phyloP scores from a whole-genome alignment of 2,888 invertebrate species.

The Bembecia ichneumoniformis region DNA sequence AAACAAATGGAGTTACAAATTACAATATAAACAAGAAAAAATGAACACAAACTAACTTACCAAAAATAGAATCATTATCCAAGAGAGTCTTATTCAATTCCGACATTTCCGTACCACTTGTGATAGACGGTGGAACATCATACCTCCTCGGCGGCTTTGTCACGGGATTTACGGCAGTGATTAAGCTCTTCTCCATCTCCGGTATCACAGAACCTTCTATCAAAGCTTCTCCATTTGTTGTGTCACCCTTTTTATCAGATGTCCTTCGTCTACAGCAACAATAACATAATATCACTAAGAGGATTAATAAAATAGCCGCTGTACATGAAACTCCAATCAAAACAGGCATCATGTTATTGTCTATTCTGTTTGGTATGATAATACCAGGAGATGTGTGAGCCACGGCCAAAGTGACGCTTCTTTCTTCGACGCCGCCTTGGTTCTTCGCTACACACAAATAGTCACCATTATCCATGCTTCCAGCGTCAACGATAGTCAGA shows the following conservation, averaged over 20 bases:
- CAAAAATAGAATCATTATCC: conserved; percentile 84
- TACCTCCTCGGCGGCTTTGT: conserved; percentile 86
- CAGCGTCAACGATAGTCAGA: conserved; percentile 76
- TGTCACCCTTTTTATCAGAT: conserved; percentile 70
- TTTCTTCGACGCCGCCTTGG: conserved; percentile 83
- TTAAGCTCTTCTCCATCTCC: conserved; percentile 88
- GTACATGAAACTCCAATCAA: conserved; percentile 64
- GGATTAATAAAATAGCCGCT: conserved; percentile 62
- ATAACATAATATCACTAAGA: conserved; percentile 65
- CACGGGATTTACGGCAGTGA: conserved; percentile 88
- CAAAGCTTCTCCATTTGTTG: conserved; percentile 77
- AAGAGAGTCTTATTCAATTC: conserved; percentile 86
- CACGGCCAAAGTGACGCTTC: conserved; percentile 77
- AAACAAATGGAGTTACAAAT: too few species aligned
- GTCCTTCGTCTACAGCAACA: conserved; percentile 70
- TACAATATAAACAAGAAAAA: too few species aligned
- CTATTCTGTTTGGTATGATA: conserved; percentile 64
- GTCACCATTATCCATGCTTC: conserved; percentile 77
- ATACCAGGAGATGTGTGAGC: conserved; percentile 53
- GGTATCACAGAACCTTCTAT: conserved; percentile 83
- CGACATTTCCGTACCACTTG: conserved; percentile 84
- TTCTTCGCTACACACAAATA: conserved; percentile 88
- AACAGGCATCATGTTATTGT: conserved; percentile 68
- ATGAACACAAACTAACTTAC: conserved; percentile 58
- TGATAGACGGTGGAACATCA: conserved; percentile 79